Percentiles rank a stretch among this genome's conserved stretches.
These are phyloP conservation scores for Ormyrus labotus DNA, from an alignment of 2,888 invertebrate genomes.

Conservation along the genomic window DNA sequence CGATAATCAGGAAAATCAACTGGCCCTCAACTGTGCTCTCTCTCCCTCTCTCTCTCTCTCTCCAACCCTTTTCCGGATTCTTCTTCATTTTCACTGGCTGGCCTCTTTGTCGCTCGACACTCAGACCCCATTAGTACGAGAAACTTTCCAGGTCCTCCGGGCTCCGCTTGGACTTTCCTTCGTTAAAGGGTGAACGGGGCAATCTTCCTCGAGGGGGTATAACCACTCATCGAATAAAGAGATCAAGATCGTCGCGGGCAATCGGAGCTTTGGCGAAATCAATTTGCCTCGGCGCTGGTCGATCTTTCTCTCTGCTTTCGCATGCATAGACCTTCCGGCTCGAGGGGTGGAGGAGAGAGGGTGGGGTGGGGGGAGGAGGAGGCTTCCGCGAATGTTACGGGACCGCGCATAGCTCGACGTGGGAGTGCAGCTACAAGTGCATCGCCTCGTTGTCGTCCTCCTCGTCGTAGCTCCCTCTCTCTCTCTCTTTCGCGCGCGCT, in stretches of 20 bases:
- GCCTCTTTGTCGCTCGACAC: slow-evolving; percentile 42
- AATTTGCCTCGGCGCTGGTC: slow-evolving; percentile 31
- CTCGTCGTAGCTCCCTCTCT: background rate
- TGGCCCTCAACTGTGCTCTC: slow-evolving; percentile 33
- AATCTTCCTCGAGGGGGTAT: background rate
- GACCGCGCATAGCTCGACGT: slow-evolving; percentile 73
- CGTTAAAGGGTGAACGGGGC: too few species aligned
- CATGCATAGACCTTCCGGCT: background rate
- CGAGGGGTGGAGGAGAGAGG: slow-evolving; percentile 19
- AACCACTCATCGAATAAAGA: slow-evolving; percentile 3
- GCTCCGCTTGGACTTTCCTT: too few species aligned
- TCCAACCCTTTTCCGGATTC: slow-evolving; percentile 37
- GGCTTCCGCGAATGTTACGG: slow-evolving; percentile 75
- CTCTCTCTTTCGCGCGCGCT: background rate
- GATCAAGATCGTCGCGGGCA: background rate
- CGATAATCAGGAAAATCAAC: slow-evolving; percentile 49
- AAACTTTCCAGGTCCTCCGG: background rate
- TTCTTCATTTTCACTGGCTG: slow-evolving; percentile 35
- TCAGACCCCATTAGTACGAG: background rate
- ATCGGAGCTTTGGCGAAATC: slow-evolving; percentile 18
- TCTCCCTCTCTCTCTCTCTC: slow-evolving; percentile 14
- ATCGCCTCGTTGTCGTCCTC: slow-evolving; percentile 52
- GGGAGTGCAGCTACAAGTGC: slow-evolving; percentile 72
- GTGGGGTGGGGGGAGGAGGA: background rate
- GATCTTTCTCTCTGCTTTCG: background rate